Evolutionary conservation across 1,140 invertebrate genomes (phyloP).

Genomic region (Bombyx mandarina): DNA sequence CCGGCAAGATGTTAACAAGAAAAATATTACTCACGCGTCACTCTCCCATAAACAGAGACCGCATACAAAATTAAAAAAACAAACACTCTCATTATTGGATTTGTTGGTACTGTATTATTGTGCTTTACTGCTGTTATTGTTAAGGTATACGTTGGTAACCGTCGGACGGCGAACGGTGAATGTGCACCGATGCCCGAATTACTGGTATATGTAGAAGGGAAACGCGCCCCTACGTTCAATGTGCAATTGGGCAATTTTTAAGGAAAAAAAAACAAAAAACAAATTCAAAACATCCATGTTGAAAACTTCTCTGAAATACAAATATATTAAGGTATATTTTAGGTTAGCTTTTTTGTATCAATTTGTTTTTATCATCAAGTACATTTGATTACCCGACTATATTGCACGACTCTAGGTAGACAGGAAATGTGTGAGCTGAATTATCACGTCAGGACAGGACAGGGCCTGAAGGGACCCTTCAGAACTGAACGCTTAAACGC

Average conservation of each 20-base stretch:
- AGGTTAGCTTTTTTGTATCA: too few species aligned
- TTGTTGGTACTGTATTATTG: conserved; percentile 7
- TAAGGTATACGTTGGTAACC: conserved; percentile 14
- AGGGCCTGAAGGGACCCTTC: too few species aligned
- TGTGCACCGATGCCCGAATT: conserved; percentile 34
- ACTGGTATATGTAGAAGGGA: conserved; percentile 50
- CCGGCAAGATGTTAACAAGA: too few species aligned
- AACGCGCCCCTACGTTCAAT: conserved; percentile 13
- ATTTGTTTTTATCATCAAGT: too few species aligned
- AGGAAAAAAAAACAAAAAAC: conserved; percentile 15
- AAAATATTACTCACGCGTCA: conserved; percentile 36
- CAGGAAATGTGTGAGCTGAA: too few species aligned
- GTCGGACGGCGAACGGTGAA: conserved; percentile 25
- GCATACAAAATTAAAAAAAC: conserved; percentile 15
- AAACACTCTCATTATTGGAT: conserved; percentile 41
- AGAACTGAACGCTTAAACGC: too few species aligned
- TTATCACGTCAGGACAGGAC: too few species aligned
- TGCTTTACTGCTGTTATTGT: too few species aligned
- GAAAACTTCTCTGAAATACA: too few species aligned
- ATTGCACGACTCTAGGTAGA: too few species aligned
- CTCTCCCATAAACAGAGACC: conserved; percentile 27
- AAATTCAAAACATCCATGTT: not conserved
- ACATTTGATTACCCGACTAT: too few species aligned
- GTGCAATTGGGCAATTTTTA: conserved; percentile 27
- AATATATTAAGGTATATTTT: too few species aligned